Base-by-base conservation (phyloP, 1,140 invertebrate genomes). In the Thaumatotibia leucotreta region DNA sequence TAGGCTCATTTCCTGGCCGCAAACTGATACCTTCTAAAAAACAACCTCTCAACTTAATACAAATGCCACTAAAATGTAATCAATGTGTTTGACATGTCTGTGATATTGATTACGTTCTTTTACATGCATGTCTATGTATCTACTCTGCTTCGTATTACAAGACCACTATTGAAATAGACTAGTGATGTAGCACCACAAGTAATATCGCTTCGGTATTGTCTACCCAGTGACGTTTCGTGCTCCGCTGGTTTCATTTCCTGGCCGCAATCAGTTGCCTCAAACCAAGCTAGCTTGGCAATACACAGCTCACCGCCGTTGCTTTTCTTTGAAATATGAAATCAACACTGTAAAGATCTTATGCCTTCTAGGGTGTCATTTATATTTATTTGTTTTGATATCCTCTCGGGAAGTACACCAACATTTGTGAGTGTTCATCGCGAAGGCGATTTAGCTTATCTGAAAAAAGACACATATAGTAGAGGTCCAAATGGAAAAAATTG, bases 211-310 rank as follows among this genome's bases (percentile, higher is more conserved):
- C 35, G 17, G 39, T 45, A 45, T 45, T 45, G 17, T 45, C 17
- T 14, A 14, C 39, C 39, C 52, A 29, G 52, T 11, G 23, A 29
- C 52, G 24, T 14, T 14, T 23, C 52, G 27, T 24, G 52, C 52
- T 58, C 24, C 23, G 24, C 52, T 58, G 23, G 52, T 58, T 58
- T 31, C 52, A 58, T 58, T 58, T 58, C 52, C 52, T 58, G 52
- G 24, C 23, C 24, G 52, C 23, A 58, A 58, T 58, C 52, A 27
- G 52, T 29, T 58, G n/a, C 35, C 35, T 45, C 39, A 45, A 45
- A 45, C 39, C 20, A 45, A 45, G 0, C 35, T 11, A 4, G 27
- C n/a, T 39, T 39, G n/a, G 5, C 39, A 6, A 45, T 45, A n/a
- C n/a, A n/a, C n/a, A n/a, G n/a, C n/a, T n/a, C n/a, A n/a, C n/a